phyloP scores from a whole-genome alignment of 2,888 invertebrate genomes.

The Automeris io region DNA sequence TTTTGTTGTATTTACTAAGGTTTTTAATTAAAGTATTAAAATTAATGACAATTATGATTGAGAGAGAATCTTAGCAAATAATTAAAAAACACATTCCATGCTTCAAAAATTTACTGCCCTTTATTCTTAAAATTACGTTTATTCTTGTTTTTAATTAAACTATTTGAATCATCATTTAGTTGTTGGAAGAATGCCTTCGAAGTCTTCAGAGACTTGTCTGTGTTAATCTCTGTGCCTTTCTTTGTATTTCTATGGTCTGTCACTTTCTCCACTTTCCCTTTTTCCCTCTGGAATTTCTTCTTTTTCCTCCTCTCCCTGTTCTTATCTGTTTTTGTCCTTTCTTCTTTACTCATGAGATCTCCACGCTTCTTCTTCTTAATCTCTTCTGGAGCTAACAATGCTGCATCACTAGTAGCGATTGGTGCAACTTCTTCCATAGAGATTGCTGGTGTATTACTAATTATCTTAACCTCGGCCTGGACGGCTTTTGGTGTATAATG shows the following conservation, averaged over 20 bases:
- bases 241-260: conserved; percentile 72
- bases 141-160: conserved; percentile 51
- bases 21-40: no score
- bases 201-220: conserved; percentile 77
- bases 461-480: conserved; percentile 91
- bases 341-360: conserved; percentile 82
- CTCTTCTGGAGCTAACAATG: conserved; percentile 95
- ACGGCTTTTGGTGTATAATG: conserved; percentile 94
- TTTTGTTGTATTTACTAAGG: no score
- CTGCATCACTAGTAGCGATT: conserved; percentile 88
- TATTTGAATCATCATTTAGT: conserved; percentile 83
- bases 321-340: conserved; percentile 90
- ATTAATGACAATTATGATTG: no score
- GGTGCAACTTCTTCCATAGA: conserved; percentile 98
- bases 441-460: conserved; percentile 93
- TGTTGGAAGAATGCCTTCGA: conserved; percentile 90
- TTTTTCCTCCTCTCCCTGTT: conserved; percentile 92
- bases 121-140: conserved; percentile 54
- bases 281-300: conserved; percentile 83
- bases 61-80: no score
- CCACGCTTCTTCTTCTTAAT: conserved; percentile 80
- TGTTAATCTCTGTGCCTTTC: conserved; percentile 77
- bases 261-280: conserved; percentile 58
- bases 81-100: conserved; percentile 12
- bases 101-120: conserved; percentile 29